Conservation (phyloP, 2,888 invertebrate genomes). For the Mayetiola destructor region DNA sequence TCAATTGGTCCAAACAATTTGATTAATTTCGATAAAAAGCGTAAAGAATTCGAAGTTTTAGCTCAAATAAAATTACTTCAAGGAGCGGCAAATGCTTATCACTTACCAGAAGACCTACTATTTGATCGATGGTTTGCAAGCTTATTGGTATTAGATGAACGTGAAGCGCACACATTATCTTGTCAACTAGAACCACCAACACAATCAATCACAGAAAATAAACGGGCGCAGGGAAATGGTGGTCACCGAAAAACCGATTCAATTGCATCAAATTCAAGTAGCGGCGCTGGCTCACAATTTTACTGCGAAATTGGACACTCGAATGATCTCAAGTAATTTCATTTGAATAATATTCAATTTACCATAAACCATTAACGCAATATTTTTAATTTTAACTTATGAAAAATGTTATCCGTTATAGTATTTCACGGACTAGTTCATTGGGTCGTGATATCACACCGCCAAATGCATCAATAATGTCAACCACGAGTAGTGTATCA, state of each 20-base stretch:
- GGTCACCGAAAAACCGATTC: conserved; percentile 86
- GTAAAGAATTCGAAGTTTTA: conserved; percentile 96
- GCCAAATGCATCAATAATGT: conserved; percentile 36
- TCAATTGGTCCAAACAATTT: conserved; percentile 54
- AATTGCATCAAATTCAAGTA: conserved; percentile 74
- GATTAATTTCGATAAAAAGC: conserved; percentile 94
- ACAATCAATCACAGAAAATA: neutral
- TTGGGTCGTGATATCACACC: conserved; percentile 63
- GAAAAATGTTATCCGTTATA: neutral
- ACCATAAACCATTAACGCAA: neutral
- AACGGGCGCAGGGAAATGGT: neutral
- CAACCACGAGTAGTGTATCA: conserved; percentile 35
- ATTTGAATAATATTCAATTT: neutral
- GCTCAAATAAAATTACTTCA: conserved; percentile 95
- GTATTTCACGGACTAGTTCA: conserved; percentile 36
- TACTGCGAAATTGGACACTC: conserved; percentile 66
- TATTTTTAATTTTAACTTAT: neutral
- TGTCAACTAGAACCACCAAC: conserved; percentile 69
- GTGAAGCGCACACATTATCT: conserved; percentile 78
- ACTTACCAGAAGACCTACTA: conserved; percentile 65
- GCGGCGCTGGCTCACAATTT: conserved; percentile 73
- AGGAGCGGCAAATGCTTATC: conserved; percentile 87
- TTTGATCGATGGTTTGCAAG: conserved; percentile 96
- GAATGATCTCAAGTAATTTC: conserved; percentile 7
- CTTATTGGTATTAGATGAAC: conserved; percentile 77